Evolutionary conservation across 2,113 vertebrate genomes (phyloP), one percentile per base, ranked within the genome.

Genomic region (Phalacrocorax pelagicus): DNA sequence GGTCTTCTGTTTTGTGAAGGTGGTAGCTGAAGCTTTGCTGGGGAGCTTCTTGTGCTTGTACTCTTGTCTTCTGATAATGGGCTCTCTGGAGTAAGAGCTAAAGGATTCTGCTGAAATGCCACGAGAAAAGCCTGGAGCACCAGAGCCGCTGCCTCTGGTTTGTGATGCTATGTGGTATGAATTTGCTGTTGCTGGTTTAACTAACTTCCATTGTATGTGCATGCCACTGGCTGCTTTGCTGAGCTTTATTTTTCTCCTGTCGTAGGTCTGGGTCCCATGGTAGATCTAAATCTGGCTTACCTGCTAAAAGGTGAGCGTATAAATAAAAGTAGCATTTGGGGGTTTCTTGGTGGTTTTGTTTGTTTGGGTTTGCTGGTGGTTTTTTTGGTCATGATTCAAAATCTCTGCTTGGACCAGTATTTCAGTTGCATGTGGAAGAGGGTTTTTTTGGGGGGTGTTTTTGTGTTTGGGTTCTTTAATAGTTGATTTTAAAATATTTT

Each of bases 241-340:
- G 96, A 97, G 96, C 95, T 90, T 86, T 96, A 52, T 96, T 97
- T 97, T 82, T 97, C 89, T 97, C 95, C 94, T 92, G 44, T 97
- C 96, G 44, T 97, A 97, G 97, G 97, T 97, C 97, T 95, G 97
- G 96, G 91, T 97, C 97, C 95, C 97, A 97, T 96, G 97, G 97
- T 96, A 97, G 97, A 97, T 97, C 96, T 97, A 97, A 97, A 95
- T 97, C 97, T 95, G 97, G 97, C 96, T 97, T 97, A 96, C 97
- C 96, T 97, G 97, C 97, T 97, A 97, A 97, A 96, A 97, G 97
- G 96, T 97, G 96, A 97, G 95, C 96, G 9, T 85, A 49, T 30
- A 6, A 78, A 63, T 46, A 67, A 54, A 79, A 77, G 57, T 57
- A 62, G 54, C 78, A 82, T 40, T 85, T 29, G 21, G 17, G 44